A percentile compares a stretch with the other conserved stretches of the same genome.
These are phyloP conservation scores for Pimpla rufipes DNA, from an alignment of 2,888 invertebrate species.

Conservation along the genomic window DNA sequence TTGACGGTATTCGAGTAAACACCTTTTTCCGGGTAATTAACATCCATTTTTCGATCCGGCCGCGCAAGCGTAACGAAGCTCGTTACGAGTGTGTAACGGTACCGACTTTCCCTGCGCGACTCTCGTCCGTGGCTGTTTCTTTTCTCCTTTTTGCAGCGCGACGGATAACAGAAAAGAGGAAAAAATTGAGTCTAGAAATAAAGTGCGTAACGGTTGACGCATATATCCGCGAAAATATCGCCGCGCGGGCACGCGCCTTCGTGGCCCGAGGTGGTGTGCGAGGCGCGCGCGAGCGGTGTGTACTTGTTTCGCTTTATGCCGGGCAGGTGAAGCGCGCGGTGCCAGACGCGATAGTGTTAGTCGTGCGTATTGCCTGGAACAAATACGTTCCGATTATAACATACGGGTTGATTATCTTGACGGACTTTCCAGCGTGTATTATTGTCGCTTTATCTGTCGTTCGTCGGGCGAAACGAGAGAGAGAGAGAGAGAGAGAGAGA, in stretches of 20 bases:
- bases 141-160: conserved; percentile 22
- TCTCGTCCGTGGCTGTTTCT: conserved; percentile 31
- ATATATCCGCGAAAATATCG: conserved; percentile 46
- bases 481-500: conserved; percentile 31
- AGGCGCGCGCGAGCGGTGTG: conserved; percentile 50
- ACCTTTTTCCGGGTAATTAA: conserved; percentile 1
- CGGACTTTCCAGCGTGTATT: conserved; percentile 83
- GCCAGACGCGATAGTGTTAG: conserved; percentile 77
- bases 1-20: neutral
- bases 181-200: conserved; percentile 48
- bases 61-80: neutral
- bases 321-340: conserved; percentile 76
- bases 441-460: conserved; percentile 72
- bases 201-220: conserved; percentile 55
- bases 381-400: conserved; percentile 84
- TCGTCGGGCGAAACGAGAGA: conserved; percentile 54
- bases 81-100: conserved; percentile 45
- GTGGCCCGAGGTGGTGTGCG: conserved; percentile 5
- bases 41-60: neutral
- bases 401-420: conserved; percentile 85
- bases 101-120: conserved; percentile 65
- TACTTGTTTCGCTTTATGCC: conserved; percentile 74
- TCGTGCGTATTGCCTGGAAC: conserved; percentile 81
- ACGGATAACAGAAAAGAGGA: conserved; percentile 52
- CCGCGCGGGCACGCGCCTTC: conserved; percentile 49